A percentile compares a stretch with the other conserved stretches of the same genome.
These are phyloP conservation scores for Danio choprae DNA, from an alignment of 2,797 vertebrate genomes.

Conservation along the genomic window DNA sequence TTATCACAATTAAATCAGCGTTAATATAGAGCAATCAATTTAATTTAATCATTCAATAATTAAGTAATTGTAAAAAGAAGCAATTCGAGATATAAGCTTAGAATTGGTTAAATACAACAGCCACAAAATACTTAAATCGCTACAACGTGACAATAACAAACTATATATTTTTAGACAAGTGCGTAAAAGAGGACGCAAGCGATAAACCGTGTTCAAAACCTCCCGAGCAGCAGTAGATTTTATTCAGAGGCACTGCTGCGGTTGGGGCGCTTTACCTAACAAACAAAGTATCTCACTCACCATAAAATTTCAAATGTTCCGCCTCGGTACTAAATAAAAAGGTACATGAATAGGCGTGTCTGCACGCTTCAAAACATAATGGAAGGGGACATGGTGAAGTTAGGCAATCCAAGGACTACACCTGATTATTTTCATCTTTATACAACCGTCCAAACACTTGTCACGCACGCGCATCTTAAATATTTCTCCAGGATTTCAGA, in stretches of 20 bases:
- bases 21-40: not conserved
- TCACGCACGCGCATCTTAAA: slow-evolving; percentile 37
- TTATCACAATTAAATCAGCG: not conserved
- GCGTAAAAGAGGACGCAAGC: not conserved
- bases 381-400: slow-evolving; percentile 55
- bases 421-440: slow-evolving; percentile 49
- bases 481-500: slow-evolving; percentile 6
- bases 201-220: not conserved
- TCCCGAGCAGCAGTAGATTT: slow-evolving; percentile 13
- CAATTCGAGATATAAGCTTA: not conserved
- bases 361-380: slow-evolving; percentile 54
- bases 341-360: slow-evolving; percentile 63
- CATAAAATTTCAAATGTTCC: slow-evolving; percentile 66
- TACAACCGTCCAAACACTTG: slow-evolving; percentile 20
- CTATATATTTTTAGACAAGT: not conserved
- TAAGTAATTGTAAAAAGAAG: not conserved
- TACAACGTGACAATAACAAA: not conserved
- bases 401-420: slow-evolving; percentile 47
- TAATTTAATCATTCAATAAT: not conserved
- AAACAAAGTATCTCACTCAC: slow-evolving; percentile 60
- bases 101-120: not conserved
- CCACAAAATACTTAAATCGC: not conserved
- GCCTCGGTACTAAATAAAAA: slow-evolving; percentile 61
- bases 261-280: slow-evolving; percentile 44
- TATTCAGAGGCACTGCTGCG: slow-evolving; percentile 47